phyloP scores from a whole-genome alignment of 2,113 vertebrate species.

The Hippotragus niger region DNA sequence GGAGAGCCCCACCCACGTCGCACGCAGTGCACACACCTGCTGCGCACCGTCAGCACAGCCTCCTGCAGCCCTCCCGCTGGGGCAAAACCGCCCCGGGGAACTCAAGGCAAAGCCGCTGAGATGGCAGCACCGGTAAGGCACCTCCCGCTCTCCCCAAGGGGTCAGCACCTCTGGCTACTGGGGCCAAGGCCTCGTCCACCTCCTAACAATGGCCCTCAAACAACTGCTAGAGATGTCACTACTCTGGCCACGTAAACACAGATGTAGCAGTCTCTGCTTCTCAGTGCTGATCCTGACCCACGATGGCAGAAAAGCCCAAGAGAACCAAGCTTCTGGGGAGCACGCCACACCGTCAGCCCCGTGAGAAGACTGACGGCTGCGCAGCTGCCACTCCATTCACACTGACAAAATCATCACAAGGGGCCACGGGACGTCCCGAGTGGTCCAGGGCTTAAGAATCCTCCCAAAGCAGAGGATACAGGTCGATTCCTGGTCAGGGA shows the following conservation, averaged over 20 bases:
- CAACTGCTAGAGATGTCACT: fast-evolving
- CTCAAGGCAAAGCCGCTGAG: background rate
- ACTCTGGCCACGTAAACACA: fast-evolving
- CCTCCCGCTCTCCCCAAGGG: background rate
- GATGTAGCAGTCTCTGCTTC: fast-evolving
- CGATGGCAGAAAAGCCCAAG: fast-evolving
- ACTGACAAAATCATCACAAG: fast-evolving
- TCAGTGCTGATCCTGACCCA: background rate
- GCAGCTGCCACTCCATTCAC: fast-evolving
- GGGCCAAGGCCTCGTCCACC: background rate
- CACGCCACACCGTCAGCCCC: background rate
- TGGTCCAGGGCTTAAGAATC: background rate
- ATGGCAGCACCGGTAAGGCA: background rate
- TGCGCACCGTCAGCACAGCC: fast-evolving
- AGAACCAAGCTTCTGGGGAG: too few relatives aligned
- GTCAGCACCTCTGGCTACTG: background rate
- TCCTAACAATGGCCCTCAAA: background rate
- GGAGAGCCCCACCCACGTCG: background rate
- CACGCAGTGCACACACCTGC: fast-evolving
- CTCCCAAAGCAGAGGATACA: background rate
- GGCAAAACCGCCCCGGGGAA: background rate
- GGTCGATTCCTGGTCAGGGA: background rate
- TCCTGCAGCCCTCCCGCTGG: background rate
- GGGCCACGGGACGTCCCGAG: fast-evolving
- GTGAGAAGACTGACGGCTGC: too few relatives aligned